A percentile compares a stretch with the other conserved stretches of the same genome.
Evolutionary conservation across 2,888 invertebrate genomes (phyloP).

Genomic region (Orthosia gothica): DNA sequence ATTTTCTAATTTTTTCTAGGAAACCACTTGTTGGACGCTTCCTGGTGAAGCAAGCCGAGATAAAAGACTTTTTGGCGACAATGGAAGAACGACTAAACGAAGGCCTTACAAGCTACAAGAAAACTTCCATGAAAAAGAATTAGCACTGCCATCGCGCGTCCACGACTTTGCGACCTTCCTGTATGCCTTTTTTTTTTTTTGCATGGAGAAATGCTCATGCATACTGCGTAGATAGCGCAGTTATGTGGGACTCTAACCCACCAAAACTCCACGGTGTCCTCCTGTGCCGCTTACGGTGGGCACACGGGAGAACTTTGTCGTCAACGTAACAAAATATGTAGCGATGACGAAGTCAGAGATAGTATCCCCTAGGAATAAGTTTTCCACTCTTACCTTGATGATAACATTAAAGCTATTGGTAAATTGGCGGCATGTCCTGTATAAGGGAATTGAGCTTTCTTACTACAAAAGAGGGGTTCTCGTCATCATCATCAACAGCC

Average conservation of each 20-base stretch:
- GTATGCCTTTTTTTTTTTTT: not conserved
- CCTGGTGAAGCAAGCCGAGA: not conserved
- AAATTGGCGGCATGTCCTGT: not conserved
- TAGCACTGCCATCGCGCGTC: not conserved
- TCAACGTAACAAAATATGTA: not conserved
- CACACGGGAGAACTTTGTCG: slow-evolving; percentile 12
- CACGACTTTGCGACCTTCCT: not conserved
- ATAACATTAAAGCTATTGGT: not conserved
- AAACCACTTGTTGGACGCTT: not conserved
- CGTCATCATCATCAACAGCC: too few relatives aligned
- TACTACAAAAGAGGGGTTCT: not conserved
- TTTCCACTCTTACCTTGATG: not conserved
- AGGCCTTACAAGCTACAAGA: not conserved
- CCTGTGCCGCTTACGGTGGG: too few relatives aligned
- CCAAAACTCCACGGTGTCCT: too few relatives aligned
- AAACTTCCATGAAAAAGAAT: not conserved
- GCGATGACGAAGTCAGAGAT: not conserved
- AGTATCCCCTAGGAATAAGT: not conserved
- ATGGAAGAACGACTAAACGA: not conserved
- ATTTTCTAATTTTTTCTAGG: too few relatives aligned
- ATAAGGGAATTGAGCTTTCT: not conserved
- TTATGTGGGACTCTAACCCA: too few relatives aligned
- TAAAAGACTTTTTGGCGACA: not conserved
- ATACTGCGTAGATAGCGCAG: too few relatives aligned
- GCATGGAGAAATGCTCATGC: too few relatives aligned